Evolutionary conservation across 2,113 vertebrate species (phyloP).

Genomic region (Nansenia antarctica): DNA sequence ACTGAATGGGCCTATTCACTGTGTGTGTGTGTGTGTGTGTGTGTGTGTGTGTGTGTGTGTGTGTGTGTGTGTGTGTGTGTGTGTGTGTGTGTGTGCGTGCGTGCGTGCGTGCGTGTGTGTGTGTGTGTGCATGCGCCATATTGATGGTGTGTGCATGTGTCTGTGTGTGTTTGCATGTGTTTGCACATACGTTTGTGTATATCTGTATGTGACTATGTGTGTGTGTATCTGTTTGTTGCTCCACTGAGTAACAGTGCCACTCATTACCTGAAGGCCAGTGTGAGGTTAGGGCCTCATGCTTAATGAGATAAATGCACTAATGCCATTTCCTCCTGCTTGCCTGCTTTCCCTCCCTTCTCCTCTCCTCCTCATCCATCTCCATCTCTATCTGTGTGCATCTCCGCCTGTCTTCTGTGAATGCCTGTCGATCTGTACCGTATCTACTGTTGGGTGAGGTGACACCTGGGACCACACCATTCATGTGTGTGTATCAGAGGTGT

Average conservation of each 20-base stretch:
- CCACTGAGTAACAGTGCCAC: slow-evolving; percentile 5
- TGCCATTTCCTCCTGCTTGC: not conserved
- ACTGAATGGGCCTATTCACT: not conserved
- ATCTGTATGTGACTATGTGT: too few species aligned
- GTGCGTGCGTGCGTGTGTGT: not conserved
- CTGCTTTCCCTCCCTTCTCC: not conserved
- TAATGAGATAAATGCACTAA: slow-evolving; percentile 12
- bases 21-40: not conserved
- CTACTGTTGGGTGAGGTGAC: not conserved
- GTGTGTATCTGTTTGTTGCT: slow-evolving; percentile 12
- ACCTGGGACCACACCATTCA: not conserved
- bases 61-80: not conserved
- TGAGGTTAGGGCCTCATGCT: slow-evolving; percentile 13
- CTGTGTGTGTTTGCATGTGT: too few species aligned
- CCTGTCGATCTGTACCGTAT: not conserved
- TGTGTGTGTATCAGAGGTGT: not conserved
- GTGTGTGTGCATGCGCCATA: not conserved
- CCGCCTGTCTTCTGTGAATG: not conserved
- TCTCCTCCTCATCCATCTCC: not conserved
- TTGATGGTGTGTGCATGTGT: not conserved
- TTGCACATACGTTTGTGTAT: slow-evolving; percentile 2
- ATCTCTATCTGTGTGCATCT: not conserved
- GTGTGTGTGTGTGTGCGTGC: not conserved
- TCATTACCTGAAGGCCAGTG: slow-evolving; percentile 19
- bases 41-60: not conserved